These are phyloP conservation scores for Agrochola macilenta DNA, from an alignment of 2,888 invertebrate genomes.

Conservation along the genomic window DNA sequence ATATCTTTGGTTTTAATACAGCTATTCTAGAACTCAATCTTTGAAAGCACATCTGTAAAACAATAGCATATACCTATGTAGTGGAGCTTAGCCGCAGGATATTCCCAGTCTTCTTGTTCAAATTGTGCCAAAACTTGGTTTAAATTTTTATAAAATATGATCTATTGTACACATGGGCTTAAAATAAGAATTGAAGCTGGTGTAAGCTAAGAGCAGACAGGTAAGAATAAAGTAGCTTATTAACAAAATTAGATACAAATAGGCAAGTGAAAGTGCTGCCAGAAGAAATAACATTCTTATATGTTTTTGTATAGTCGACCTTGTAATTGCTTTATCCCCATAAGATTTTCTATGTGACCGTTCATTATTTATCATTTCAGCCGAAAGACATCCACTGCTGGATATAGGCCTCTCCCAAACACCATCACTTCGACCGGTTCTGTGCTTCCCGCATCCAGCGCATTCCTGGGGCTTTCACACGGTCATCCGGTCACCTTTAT, in stretches of 20 bases:
- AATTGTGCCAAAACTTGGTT: conserved; percentile 63
- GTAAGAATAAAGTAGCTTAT: not conserved
- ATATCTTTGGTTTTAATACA: not conserved
- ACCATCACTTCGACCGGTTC: too few species aligned
- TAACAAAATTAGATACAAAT: not conserved
- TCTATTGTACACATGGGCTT: conserved; percentile 62
- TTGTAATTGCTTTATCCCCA: not conserved
- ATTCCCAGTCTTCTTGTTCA: conserved; percentile 41
- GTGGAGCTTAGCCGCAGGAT: conserved; percentile 18
- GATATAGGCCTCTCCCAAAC: too few species aligned
- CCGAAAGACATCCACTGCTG: too few species aligned
- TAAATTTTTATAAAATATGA: conserved; percentile 70
- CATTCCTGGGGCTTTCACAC: too few species aligned
- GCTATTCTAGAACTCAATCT: conserved; percentile 38
- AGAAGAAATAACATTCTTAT: not conserved
- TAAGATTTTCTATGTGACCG: not conserved
- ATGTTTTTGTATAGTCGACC: not conserved
- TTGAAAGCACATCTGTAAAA: conserved; percentile 37
- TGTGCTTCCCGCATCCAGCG: too few species aligned
- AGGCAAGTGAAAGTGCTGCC: not conserved
- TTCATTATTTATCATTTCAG: too few species aligned
- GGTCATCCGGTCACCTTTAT: too few species aligned
- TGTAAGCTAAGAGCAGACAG: conserved; percentile 10
- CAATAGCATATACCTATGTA: conserved; percentile 46
- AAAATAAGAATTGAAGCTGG: conserved; percentile 28